Evolutionary conservation across 2,113 vertebrate species (phyloP).

Genomic region (Perca flavescens): DNA sequence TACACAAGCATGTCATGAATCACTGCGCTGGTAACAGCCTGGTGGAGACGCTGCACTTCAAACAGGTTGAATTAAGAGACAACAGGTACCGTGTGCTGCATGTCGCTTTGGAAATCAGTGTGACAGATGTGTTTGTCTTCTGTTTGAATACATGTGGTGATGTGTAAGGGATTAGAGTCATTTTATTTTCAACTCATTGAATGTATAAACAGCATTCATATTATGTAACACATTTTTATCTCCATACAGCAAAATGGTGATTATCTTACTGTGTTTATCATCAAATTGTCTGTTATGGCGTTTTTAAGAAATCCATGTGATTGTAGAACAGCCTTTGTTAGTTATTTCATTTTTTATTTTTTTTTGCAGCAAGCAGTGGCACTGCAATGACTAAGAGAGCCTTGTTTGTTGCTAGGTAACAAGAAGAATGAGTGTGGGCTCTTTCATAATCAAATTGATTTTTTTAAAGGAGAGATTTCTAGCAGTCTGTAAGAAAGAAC

Average conservation of each 20-base stretch:
- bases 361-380: conserved; percentile 68
- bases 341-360: conserved; percentile 13
- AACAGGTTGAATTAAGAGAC: conserved; percentile 55
- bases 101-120: conserved; percentile 8
- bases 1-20: conserved; percentile 72
- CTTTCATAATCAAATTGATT: conserved; percentile 86
- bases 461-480: conserved; percentile 71
- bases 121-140: conserved; percentile 21
- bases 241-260: background rate
- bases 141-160: conserved; percentile 15
- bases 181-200: background rate
- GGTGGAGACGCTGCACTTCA: conserved; percentile 50
- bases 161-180: background rate
- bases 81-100: conserved; percentile 33
- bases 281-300: conserved; percentile 9
- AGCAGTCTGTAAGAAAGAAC: conserved; percentile 62
- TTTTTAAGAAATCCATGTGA: conserved; percentile 45
- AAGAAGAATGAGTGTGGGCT: conserved; percentile 82
- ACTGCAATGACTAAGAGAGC: conserved; percentile 83
- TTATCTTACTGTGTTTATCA: conserved; percentile 14
- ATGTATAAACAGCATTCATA: background rate
- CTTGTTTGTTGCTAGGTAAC: conserved; percentile 91
- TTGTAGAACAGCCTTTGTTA: conserved; percentile 67
- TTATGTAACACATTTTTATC: conserved; percentile 3
- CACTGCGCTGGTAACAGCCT: conserved; percentile 53